These are phyloP conservation scores for Athene cunicularia DNA, from an alignment of 2,113 vertebrate genomes.

Conservation along the genomic window DNA sequence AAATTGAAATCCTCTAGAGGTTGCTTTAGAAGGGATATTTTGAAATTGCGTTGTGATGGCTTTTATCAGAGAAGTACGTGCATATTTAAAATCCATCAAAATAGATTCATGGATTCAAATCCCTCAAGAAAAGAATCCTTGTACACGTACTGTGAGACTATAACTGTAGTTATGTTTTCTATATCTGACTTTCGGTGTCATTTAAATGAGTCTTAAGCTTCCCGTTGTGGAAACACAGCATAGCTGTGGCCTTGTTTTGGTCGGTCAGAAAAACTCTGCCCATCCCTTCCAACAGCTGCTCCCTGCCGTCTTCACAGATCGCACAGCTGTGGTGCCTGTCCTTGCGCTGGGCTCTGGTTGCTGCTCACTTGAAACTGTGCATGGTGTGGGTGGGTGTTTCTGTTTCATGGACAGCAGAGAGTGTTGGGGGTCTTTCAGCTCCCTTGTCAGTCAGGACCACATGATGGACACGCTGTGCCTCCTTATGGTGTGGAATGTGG, in stretches of 20 bases:
- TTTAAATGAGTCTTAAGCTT: background rate
- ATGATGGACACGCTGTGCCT: background rate
- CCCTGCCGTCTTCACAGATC: background rate
- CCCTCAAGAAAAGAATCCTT: background rate
- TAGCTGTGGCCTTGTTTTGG: background rate
- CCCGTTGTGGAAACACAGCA: background rate
- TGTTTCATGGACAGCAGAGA: background rate
- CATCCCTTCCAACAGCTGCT: background rate
- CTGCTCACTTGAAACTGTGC: background rate
- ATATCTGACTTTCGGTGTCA: background rate
- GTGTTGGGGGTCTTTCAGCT: background rate
- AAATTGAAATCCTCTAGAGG: background rate
- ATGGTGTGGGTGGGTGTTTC: background rate
- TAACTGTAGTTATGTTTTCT: background rate
- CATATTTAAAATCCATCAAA: background rate
- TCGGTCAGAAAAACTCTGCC: background rate
- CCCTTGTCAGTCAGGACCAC: background rate
- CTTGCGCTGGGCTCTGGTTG: background rate
- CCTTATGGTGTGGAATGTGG: accelerated
- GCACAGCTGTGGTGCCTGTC: background rate
- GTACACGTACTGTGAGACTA: accelerated
- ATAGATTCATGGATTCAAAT: background rate
- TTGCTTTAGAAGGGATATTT: slow-evolving; percentile 4
- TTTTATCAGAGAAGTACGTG: background rate
- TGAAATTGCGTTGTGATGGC: background rate